Conservation (phyloP, 2,888 invertebrate genomes). For the Erebia palarica region DNA sequence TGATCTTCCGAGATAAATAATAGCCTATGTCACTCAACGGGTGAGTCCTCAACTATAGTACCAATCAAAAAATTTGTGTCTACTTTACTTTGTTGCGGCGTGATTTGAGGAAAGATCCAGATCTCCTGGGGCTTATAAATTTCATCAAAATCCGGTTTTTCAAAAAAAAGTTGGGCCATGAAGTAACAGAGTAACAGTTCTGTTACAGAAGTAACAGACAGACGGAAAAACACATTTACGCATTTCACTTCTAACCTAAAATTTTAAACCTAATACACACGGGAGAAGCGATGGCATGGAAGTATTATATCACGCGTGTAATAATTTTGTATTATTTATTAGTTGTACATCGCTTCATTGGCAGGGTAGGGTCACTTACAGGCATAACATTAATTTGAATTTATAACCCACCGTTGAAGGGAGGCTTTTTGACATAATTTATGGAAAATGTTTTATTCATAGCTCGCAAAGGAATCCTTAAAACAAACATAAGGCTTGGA, state of each 20-base stretch:
- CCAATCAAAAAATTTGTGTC: too few species aligned
- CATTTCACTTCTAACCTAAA: not conserved
- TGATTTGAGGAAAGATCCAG: too few species aligned
- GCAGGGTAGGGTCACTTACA: constrained; percentile 33
- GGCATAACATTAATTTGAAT: constrained; percentile 35
- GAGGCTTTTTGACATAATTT: constrained; percentile 36
- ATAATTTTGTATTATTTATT: constrained; percentile 31
- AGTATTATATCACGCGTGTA: constrained; percentile 12
- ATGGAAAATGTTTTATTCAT: constrained; percentile 38
- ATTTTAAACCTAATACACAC: not conserved
- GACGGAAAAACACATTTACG: not conserved
- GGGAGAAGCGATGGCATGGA: constrained; percentile 11
- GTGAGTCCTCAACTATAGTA: too few species aligned
- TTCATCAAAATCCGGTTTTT: too few species aligned
- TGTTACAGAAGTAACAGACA: not conserved
- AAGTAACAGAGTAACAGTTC: too few species aligned
- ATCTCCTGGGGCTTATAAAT: too few species aligned
- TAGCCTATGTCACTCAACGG: too few species aligned
- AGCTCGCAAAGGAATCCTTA: constrained; percentile 48
- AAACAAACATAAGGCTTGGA: constrained; percentile 57
- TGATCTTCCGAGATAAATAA: too few species aligned
- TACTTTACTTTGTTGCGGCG: too few species aligned
- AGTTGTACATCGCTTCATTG: constrained; percentile 27
- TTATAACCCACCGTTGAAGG: constrained; percentile 32
- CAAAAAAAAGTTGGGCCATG: too few species aligned